These are phyloP conservation scores for Neodiprion lecontei DNA, from an alignment of 1,140 invertebrate genomes.

Conservation along the genomic window DNA sequence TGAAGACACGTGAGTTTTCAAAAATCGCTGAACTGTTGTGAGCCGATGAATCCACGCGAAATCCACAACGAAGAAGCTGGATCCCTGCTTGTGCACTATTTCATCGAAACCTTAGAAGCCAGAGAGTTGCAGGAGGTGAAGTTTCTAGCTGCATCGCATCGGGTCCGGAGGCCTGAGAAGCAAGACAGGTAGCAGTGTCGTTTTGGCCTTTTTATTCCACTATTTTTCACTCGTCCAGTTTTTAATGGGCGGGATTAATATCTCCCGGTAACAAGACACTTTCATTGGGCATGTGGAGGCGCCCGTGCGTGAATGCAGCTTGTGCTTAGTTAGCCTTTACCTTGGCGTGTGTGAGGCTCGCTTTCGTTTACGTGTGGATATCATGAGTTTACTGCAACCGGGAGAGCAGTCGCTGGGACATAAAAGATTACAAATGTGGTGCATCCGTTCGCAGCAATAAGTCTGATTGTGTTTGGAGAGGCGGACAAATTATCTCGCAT, in stretches of 20 bases:
- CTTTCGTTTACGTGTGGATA: no score
- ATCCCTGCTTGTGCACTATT: no score
- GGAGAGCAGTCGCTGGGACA: conserved; percentile 40
- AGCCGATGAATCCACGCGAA: no score
- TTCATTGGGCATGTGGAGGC: conserved; percentile 28
- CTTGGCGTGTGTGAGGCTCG: conserved; percentile 21
- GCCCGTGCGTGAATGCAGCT: no score
- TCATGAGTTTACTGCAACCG: not conserved
- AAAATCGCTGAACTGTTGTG: no score
- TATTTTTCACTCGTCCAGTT: conserved; percentile 61
- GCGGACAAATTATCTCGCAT: conserved; percentile 60
- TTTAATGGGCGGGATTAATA: conserved; percentile 62
- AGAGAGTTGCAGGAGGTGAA: no score
- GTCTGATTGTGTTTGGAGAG: conserved; percentile 58
- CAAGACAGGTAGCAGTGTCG: conserved; percentile 53
- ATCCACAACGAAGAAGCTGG: no score
- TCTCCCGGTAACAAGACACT: conserved; percentile 61
- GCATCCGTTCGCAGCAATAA: conserved; percentile 60
- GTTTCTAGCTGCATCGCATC: no score
- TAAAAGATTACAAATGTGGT: conserved; percentile 60
- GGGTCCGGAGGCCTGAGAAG: no score
- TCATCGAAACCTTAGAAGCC: no score
- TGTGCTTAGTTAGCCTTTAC: no score
- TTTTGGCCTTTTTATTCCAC: conserved; percentile 46
- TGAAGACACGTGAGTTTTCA: no score